Conservation (phyloP, 2,888 invertebrate species). For the Gymnosoma rotundatum region DNA sequence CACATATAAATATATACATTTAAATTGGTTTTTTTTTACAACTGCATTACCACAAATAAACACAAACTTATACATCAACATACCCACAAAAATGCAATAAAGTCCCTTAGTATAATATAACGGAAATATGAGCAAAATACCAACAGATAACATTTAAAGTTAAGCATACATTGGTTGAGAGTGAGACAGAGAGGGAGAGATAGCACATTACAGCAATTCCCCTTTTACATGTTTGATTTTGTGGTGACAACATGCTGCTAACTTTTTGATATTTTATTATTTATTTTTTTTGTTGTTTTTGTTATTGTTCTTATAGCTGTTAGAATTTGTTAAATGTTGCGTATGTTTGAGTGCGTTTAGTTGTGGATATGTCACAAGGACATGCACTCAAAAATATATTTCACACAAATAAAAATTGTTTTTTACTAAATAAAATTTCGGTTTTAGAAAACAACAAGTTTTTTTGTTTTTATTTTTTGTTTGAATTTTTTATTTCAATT, state of each 20-base stretch:
- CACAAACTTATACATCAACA: background rate
- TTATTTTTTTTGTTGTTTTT: constrained; percentile 32
- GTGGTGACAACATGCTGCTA: constrained; percentile 64
- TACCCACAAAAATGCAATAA: background rate
- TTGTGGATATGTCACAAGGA: constrained; percentile 29
- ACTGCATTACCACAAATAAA: background rate
- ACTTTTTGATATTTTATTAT: constrained; percentile 50
- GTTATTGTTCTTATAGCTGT: constrained; percentile 16
- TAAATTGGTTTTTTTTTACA: background rate
- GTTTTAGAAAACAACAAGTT: constrained; percentile 14
- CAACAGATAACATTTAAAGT: constrained; percentile 12
- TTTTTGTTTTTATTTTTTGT: background rate
- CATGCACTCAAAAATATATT: constrained; percentile 38
- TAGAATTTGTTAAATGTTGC: constrained; percentile 49
- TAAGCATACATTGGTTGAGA: background rate
- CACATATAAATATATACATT: background rate
- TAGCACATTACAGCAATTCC: background rate
- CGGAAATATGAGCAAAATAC: constrained; percentile 30
- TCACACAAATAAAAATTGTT: constrained; percentile 37
- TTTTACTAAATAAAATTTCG: constrained; percentile 11
- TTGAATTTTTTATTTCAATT: constrained; percentile 2
- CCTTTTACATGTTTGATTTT: constrained; percentile 30
- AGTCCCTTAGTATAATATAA: constrained; percentile 5
- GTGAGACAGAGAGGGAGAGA: no score
- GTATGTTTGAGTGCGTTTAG: background rate